Base-by-base conservation (phyloP, 2,113 vertebrate species). In the Hippocampus barbouri region DNA sequence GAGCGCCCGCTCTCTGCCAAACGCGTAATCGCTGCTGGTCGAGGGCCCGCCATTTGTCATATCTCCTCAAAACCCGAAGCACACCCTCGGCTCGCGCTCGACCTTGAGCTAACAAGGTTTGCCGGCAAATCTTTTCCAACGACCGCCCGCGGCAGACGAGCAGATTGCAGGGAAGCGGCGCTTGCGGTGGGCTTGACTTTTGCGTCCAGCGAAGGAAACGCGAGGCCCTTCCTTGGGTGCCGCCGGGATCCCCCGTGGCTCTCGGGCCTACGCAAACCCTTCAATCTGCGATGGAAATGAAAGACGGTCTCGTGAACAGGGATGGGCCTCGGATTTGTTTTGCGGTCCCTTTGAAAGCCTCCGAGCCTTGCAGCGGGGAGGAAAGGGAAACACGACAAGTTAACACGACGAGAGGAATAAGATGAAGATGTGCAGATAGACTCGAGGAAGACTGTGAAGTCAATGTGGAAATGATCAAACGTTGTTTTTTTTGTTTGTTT, bases 331-430 rank as follows among this genome's bases (percentile, higher is more conserved):
- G 83, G 85, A 88, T 91, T 89, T 85, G 83, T 82, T 87, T 79
- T 89, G 90, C 81, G 89, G 90, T 91, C 75, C 76, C 78, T 93
- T 91, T 91, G 88, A 90, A 89, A 88, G 61, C 71, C 56, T 74
- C 81, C 79, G 83, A 38, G 34, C 86, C 81, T 79, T 84, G 75
- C 74, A 86, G 69, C 71, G 49, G 75, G 73, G 81, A 30, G 66
- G 59, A 71, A 66, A 80, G 79, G 80, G 62, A 71, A 75, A 84
- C 83, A 71, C 74, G 30, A 30, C 12, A 51, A 81, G 79, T 77
- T 73, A 82, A 79, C 83, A 83, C 75, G 78, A 85, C 77, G 74
- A 75, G 70, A 69, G 73, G 79, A 85, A 80, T 71, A 62, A 64
- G 81, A 81, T 71, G 41, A 83, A 79, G 81, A 86, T 79, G 85